Conservation (phyloP, 2,113 vertebrate genomes). For the Sylvietta virens region DNA sequence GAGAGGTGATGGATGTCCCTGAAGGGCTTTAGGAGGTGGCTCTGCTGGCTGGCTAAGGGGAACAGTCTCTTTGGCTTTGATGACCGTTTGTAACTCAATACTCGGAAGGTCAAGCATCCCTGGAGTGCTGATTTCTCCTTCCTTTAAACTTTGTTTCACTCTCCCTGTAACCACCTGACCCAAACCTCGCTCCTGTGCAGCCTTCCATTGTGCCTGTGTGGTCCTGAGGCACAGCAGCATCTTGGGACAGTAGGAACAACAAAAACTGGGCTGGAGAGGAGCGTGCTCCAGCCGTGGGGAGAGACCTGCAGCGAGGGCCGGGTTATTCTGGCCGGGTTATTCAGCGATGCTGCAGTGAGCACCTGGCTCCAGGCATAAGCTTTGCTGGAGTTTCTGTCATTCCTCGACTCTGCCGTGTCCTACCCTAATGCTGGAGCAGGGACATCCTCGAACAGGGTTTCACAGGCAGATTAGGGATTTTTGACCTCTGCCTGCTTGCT, state of each 20-base stretch:
- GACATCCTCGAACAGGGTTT: neutral
- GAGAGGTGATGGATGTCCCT: neutral
- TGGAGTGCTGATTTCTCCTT: neutral
- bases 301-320: rapidly evolving
- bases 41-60: neutral
- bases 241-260: rapidly evolving
- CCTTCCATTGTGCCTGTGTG: rapidly evolving
- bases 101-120: neutral
- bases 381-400: neutral
- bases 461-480: neutral
- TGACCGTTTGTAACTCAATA: rapidly evolving
- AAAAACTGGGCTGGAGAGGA: neutral
- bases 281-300: rapidly evolving
- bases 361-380: neutral
- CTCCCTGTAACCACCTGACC: neutral
- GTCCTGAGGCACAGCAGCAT: neutral
- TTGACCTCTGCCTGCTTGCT: neutral
- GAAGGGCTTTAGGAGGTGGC: neutral
- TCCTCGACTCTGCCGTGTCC: neutral
- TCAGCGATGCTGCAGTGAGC: neutral
- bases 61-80: neutral
- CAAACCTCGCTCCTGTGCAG: neutral
- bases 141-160: neutral
- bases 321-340: neutral
- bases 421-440: neutral